Percentiles rank a stretch among this genome's conserved stretches.
Evolutionary conservation across 2,797 vertebrate genomes (phyloP).

Genomic region (Catamblyrhynchus diadema): DNA sequence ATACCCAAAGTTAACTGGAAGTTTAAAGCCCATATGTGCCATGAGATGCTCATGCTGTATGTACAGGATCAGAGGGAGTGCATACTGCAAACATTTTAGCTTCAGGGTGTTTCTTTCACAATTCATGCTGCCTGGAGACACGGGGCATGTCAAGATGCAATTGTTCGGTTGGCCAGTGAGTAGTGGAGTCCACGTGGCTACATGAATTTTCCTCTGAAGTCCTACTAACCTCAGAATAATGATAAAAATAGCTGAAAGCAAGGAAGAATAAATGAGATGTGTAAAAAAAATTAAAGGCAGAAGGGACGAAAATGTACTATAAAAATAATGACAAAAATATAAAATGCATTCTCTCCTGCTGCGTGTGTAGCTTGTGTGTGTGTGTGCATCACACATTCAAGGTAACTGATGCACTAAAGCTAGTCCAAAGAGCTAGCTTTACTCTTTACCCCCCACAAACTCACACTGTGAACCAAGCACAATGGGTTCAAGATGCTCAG

Average conservation of each 20-base stretch:
- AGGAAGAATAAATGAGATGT: neutral
- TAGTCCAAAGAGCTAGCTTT: neutral
- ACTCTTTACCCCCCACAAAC: neutral
- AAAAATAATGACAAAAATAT: neutral
- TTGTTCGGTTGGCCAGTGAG: neutral
- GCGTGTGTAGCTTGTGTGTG: rapidly evolving
- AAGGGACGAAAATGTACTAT: neutral
- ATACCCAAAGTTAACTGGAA: neutral
- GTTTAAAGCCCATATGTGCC: rapidly evolving
- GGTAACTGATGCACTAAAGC: neutral
- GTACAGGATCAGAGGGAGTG: neutral
- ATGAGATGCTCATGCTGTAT: neutral
- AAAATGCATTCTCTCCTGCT: neutral
- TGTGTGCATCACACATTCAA: neutral
- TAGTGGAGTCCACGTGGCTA: neutral
- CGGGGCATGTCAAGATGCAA: neutral
- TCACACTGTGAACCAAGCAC: neutral
- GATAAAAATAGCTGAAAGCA: neutral
- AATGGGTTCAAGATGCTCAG: neutral
- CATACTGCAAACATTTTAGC: neutral
- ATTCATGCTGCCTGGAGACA: neutral
- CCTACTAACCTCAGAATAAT: neutral
- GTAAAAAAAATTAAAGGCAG: neutral
- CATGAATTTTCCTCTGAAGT: neutral
- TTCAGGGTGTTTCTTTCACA: neutral